These are phyloP conservation scores for Cydia fagiglandana DNA, from an alignment of 1,140 invertebrate genomes.

Conservation along the genomic window DNA sequence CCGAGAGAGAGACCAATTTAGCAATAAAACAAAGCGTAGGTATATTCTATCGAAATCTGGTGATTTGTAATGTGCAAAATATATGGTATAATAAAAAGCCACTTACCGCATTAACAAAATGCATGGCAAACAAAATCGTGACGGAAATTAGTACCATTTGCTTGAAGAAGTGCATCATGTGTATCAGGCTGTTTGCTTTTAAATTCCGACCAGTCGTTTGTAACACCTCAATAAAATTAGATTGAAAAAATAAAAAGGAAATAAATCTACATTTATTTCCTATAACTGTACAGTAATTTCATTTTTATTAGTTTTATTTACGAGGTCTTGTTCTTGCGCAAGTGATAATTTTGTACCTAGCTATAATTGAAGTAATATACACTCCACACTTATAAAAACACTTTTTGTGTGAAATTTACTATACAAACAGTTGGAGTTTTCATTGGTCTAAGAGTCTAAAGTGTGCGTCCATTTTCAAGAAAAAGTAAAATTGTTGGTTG, in stretches of 20 bases:
- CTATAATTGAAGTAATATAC: neutral
- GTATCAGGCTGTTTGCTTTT: slow-evolving; percentile 3
- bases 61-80: neutral
- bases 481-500: no score
- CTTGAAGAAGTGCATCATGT: slow-evolving; percentile 1
- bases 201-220: neutral
- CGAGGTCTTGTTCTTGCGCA: neutral
- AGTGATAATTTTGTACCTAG: neutral
- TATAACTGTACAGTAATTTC: neutral
- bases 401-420: no score
- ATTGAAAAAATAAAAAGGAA: slow-evolving; percentile 10
- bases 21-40: no score
- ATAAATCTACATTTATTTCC: neutral
- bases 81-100: neutral
- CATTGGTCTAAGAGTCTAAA: no score
- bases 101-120: slow-evolving; percentile 45
- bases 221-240: neutral
- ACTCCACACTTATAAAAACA: neutral
- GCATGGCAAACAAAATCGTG: slow-evolving; percentile 35
- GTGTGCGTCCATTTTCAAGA: no score
- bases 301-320: neutral
- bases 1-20: no score
- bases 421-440: no score
- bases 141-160: slow-evolving; percentile 32
- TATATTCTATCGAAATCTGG: no score